Evolutionary conservation across 2,113 vertebrate species (phyloP).

Genomic region (Cromileptes altivelis): DNA sequence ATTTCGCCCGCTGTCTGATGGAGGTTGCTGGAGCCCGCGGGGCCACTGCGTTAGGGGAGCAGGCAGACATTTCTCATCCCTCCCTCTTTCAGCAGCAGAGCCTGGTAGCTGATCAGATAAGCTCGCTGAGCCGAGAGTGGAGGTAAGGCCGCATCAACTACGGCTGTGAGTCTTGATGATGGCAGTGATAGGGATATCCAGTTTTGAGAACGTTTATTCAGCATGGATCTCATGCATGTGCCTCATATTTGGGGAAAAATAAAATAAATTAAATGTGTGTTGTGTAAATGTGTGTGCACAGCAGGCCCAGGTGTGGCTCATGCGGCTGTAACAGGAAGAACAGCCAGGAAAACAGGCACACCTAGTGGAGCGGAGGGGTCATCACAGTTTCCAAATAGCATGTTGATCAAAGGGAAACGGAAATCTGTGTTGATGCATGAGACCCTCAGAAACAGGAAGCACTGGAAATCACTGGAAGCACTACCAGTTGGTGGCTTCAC

Average conservation of each 20-base stretch:
- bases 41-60: conserved; percentile 54
- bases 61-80: conserved; percentile 61
- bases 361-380: too few relatives aligned
- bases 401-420: too few relatives aligned
- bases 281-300: too few relatives aligned
- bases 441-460: too few relatives aligned
- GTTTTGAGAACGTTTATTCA: background rate
- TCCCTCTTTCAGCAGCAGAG: conserved; percentile 90
- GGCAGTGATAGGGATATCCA: background rate
- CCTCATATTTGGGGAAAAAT: background rate
- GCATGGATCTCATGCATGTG: background rate
- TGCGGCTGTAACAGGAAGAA: too few relatives aligned
- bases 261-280: background rate
- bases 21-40: conserved; percentile 91
- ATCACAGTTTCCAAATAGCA: too few relatives aligned
- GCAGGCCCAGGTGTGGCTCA: too few relatives aligned
- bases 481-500: too few relatives aligned
- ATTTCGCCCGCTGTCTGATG: conserved; percentile 91
- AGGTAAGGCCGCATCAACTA: conserved; percentile 83
- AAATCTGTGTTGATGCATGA: too few relatives aligned
- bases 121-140: conserved; percentile 95
- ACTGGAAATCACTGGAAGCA: too few relatives aligned
- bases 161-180: background rate
- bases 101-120: conserved; percentile 96
- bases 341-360: too few relatives aligned